These are phyloP conservation scores for Hyposoter didymator DNA, from an alignment of 2,888 invertebrate species.

Conservation along the genomic window DNA sequence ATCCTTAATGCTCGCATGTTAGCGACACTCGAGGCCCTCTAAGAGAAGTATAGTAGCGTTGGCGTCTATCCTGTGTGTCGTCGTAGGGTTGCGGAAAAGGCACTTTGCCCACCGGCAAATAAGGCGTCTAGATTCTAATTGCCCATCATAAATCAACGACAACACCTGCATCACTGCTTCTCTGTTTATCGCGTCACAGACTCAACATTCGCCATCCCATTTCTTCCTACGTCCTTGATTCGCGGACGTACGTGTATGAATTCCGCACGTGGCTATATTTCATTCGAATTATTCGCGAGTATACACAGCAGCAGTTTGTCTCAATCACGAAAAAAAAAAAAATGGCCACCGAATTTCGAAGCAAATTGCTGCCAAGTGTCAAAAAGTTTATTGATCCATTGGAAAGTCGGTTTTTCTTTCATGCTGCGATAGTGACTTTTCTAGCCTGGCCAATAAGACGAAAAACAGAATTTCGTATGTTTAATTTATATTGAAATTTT, in stretches of 20 bases:
- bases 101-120: slow-evolving; percentile 78
- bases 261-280: background rate
- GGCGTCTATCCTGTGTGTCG: slow-evolving; percentile 54
- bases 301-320: background rate
- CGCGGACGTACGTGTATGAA: background rate
- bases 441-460: background rate
- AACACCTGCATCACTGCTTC: slow-evolving; percentile 82
- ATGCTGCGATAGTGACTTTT: background rate
- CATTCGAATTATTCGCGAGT: background rate
- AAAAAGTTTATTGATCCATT: background rate
- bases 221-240: slow-evolving; percentile 34
- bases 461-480: background rate
- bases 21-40: slow-evolving; percentile 76
- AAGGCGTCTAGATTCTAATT: slow-evolving; percentile 83
- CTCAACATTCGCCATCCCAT: slow-evolving; percentile 71
- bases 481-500: slow-evolving; percentile 1
- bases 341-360: background rate
- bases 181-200: slow-evolving; percentile 81
- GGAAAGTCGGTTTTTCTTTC: background rate
- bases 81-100: slow-evolving; percentile 46
- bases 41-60: slow-evolving; percentile 29
- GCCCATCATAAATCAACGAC: slow-evolving; percentile 83
- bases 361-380: background rate
- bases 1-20: slow-evolving; percentile 82
- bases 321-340: background rate